Base-by-base conservation (phyloP, 2,888 invertebrate species). In the Rhimphoctona megacephalus region DNA sequence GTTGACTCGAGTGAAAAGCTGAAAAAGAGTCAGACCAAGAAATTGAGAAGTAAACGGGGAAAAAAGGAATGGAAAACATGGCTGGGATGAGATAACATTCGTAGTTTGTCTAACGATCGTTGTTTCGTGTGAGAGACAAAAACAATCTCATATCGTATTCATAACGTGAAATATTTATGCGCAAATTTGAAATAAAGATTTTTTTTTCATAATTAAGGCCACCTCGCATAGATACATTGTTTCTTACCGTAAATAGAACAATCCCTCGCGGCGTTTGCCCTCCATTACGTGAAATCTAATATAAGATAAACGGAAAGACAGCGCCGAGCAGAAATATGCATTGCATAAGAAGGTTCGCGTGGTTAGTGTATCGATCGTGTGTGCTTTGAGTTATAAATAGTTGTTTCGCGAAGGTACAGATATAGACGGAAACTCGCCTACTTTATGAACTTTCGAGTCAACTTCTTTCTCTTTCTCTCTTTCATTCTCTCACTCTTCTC, bases 1-100 rank as follows among this genome's bases (percentile, higher is more conserved):
- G 91, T 92, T 90, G 91, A 90, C 90, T 91, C 86, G 67, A 81
- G 77, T 85, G 85, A 84, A 84, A 86, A 54, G 77, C 52, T n/a
- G 9, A 54, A 22, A 54, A 39, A 64, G 33, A 77, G 39, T 52
- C 43, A 6, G 25, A 61, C 33, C 54, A 25, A 54, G 49, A 69
- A 69, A 74, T 61, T 70, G 36, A 52, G 19, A 49, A 22, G 57
- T 5, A 0, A 30, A 30, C 57, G 25, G 4, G 57, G 4, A 72
- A 72, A 22, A 17, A 46, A 14, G 11, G 19, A 46, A 39, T 11
- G 8, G 0, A 39, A 30, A 25, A 14, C 8, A 49, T 70, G 2
- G n/a, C 19, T n/a, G 33, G 17, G 33, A 52, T 30, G 30, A 52
- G 33, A 72, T 61, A 61, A 61, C 14, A 61, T 7, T 61, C 25